Evolutionary conservation across 2,113 vertebrate species (phyloP).

Genomic region (Penelope pileata): DNA sequence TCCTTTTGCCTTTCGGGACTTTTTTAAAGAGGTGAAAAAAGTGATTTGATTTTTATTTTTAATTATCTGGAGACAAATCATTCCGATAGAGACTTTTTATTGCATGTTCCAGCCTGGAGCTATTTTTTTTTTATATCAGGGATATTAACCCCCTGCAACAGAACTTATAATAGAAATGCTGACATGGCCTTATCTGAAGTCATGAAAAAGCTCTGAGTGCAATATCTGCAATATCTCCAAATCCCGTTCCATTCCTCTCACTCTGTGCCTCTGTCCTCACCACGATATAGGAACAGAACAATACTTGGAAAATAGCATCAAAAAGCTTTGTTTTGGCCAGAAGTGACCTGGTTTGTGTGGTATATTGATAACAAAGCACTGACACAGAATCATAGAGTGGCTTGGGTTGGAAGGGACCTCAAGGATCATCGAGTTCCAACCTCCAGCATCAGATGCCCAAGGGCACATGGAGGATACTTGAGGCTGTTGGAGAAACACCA

Average conservation of each 20-base stretch:
- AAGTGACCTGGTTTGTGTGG: background rate
- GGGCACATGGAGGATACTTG: background rate
- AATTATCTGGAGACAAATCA: slow-evolving; percentile 66
- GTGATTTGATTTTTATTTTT: slow-evolving; percentile 65
- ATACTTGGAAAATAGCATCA: background rate
- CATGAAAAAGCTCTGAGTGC: background rate
- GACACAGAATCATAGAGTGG: no score
- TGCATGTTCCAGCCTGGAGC: slow-evolving; percentile 38
- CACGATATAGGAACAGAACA: background rate
- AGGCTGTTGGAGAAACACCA: slow-evolving; percentile 43
- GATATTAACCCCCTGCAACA: slow-evolving; percentile 23
- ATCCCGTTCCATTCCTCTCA: background rate
- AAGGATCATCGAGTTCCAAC: no score
- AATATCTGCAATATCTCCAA: background rate
- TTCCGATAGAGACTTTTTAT: slow-evolving; percentile 18
- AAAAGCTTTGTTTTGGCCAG: background rate
- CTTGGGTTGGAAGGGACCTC: no score
- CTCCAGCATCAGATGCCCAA: background rate
- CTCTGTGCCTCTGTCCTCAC: background rate
- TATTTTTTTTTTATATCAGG: background rate
- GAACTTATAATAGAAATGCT: slow-evolving; percentile 30
- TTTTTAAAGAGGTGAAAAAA: slow-evolving; percentile 16
- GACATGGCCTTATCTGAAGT: slow-evolving; percentile 14
- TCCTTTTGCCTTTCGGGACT: slow-evolving; percentile 34
- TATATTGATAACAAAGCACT: background rate